phyloP scores from a whole-genome alignment of 1,140 invertebrate genomes.

The Eciton burchellii region DNA sequence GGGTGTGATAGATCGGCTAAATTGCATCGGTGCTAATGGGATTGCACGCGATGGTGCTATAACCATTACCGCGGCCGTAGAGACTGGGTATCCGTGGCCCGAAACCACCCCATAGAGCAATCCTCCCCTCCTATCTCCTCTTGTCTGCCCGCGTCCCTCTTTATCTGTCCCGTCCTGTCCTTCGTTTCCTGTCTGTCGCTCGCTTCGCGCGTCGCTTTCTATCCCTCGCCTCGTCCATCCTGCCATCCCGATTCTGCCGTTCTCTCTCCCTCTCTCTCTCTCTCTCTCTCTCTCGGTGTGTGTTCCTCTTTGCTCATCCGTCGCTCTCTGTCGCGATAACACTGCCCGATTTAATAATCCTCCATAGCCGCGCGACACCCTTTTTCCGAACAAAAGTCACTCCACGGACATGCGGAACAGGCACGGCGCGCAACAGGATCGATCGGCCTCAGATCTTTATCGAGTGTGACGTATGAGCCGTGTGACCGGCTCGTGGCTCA shows the following conservation, averaged over 20 bases:
- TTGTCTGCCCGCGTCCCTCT: slow-evolving; percentile 16
- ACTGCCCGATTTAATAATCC: slow-evolving; percentile 65
- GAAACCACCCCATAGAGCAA: slow-evolving; percentile 77
- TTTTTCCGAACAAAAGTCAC: slow-evolving; percentile 56
- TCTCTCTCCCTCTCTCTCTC: slow-evolving; percentile 5
- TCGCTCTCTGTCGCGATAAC: slow-evolving; percentile 48
- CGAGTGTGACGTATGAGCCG: slow-evolving; percentile 38
- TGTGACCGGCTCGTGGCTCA: slow-evolving; percentile 36
- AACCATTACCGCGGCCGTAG: slow-evolving; percentile 84
- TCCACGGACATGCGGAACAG: slow-evolving; percentile 25
- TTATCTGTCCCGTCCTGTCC: slow-evolving; percentile 36
- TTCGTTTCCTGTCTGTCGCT: slow-evolving; percentile 30
- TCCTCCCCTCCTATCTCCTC: slow-evolving; percentile 25
- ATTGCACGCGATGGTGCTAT: slow-evolving; percentile 86
- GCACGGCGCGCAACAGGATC: slow-evolving; percentile 36
- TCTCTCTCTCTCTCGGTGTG: background rate
- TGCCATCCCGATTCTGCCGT: background rate
- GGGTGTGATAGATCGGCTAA: slow-evolving; percentile 86
- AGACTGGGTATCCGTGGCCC: slow-evolving; percentile 76
- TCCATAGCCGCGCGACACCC: slow-evolving; percentile 39
- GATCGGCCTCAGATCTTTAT: slow-evolving; percentile 48
- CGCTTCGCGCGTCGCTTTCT: slow-evolving; percentile 28
- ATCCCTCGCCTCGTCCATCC: slow-evolving; percentile 20
- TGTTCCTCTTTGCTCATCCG: too few species aligned
- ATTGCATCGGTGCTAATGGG: slow-evolving; percentile 86